A percentile compares a stretch with the other conserved stretches of the same genome.
Conservation (phyloP, 2,797 vertebrate genomes). For the Meda fulgida region DNA sequence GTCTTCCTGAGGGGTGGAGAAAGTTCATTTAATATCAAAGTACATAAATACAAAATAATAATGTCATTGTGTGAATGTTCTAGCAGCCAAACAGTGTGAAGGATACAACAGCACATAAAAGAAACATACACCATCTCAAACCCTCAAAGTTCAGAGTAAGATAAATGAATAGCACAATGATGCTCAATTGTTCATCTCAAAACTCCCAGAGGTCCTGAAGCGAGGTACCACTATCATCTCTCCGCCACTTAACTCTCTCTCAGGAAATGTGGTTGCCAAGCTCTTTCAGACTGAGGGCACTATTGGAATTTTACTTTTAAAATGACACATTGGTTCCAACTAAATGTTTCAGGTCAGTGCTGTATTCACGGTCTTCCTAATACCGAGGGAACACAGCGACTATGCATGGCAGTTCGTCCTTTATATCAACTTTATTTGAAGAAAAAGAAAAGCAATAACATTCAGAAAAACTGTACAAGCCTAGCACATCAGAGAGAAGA, state of each 20-base stretch:
- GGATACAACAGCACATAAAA: not conserved
- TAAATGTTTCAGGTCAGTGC: not conserved
- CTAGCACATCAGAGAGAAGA: slow-evolving; percentile 34
- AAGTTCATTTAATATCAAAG: not conserved
- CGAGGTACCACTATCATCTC: not conserved
- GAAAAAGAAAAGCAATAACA: slow-evolving; percentile 16
- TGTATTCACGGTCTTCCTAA: not conserved
- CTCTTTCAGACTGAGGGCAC: not conserved
- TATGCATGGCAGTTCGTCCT: not conserved
- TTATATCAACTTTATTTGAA: not conserved
- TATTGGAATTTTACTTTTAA: slow-evolving; percentile 13
- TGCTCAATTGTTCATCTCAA: slow-evolving; percentile 7
- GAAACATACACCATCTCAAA: not conserved
- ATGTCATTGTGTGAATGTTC: not conserved
- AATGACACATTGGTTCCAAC: not conserved
- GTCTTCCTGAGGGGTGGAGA: not conserved
- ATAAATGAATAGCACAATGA: slow-evolving; percentile 3
- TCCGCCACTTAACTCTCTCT: not conserved
- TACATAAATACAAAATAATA: not conserved
- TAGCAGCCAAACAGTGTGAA: not conserved
- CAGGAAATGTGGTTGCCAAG: not conserved
- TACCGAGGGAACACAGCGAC: not conserved
- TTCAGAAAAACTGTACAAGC: slow-evolving; percentile 2
- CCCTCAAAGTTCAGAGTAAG: not conserved
- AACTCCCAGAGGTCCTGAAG: slow-evolving; percentile 17